Percentiles rank a stretch among this genome's conserved stretches.
Conservation (phyloP, 2,888 invertebrate species). For the Agonopterix alstromeriana region DNA sequence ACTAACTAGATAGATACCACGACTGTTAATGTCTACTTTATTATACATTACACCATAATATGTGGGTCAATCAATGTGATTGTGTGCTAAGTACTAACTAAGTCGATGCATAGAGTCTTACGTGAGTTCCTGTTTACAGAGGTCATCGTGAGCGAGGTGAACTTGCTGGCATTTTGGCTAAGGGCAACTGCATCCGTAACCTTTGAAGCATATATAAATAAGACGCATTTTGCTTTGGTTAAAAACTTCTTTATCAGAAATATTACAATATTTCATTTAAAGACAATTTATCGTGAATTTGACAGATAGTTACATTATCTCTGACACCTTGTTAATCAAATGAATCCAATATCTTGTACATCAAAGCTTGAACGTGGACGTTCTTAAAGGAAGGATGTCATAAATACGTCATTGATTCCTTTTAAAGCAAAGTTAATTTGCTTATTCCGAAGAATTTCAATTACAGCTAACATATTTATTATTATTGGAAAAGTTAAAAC, state of each 20-base stretch:
- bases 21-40: not conserved
- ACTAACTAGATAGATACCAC: no score
- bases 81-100: not conserved
- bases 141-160: slow-evolving; percentile 12
- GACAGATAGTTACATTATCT: no score
- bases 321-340: no score
- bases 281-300: no score
- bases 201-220: not conserved
- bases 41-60: not conserved
- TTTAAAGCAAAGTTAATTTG: slow-evolving; percentile 1
- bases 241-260: no score
- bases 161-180: slow-evolving; percentile 14
- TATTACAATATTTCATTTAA: no score
- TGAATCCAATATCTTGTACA: no score
- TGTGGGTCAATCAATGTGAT: slow-evolving; percentile 5
- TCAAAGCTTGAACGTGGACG: no score
- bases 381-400: no score
- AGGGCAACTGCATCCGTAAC: not conserved
- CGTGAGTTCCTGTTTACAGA: slow-evolving; percentile 15
- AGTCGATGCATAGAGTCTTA: not conserved
- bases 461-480: slow-evolving; percentile 4
- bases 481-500: not conserved
- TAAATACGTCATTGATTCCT: slow-evolving; percentile 1
- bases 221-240: no score
- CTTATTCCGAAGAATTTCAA: slow-evolving; percentile 7